Evolutionary conservation across 2,888 invertebrate species (phyloP).

Genomic region (Dilophus febrilis): DNA sequence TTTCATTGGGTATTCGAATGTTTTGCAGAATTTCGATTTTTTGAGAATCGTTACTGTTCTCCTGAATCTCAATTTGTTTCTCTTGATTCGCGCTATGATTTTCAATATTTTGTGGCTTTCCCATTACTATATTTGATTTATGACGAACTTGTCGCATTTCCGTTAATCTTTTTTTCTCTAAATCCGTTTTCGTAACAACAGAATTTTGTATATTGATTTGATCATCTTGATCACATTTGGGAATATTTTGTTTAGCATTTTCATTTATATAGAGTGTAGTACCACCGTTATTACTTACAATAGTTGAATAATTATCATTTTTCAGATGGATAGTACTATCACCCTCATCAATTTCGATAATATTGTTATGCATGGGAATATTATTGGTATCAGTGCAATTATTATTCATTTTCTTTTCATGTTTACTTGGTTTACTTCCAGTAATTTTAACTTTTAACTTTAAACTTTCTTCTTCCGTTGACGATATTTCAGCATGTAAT

Average conservation of each 20-base stretch:
- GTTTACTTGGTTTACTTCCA: conserved; percentile 25
- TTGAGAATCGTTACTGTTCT: background rate
- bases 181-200: conserved; percentile 2
- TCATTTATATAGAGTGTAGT: too few relatives aligned
- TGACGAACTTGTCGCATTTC: conserved; percentile 3
- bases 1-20: too few relatives aligned
- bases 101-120: too few relatives aligned
- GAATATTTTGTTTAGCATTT: too few relatives aligned
- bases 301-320: too few relatives aligned
- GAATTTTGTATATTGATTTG: conserved; percentile 1
- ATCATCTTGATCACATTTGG: too few relatives aligned
- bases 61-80: conserved; percentile 18
- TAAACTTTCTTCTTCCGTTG: conserved; percentile 31
- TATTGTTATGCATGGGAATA: too few relatives aligned
- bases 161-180: conserved; percentile 2
- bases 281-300: too few relatives aligned
- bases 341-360: too few relatives aligned
- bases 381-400: conserved; percentile 10
- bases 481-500: conserved; percentile 37
- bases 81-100: conserved; percentile 18
- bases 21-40: too few relatives aligned
- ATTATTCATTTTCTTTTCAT: conserved; percentile 15
- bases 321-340: too few relatives aligned
- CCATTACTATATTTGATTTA: conserved; percentile 14
- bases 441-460: conserved; percentile 38